Base-by-base conservation (phyloP, 2,797 vertebrate species). In the Fistularia tabacaria region DNA sequence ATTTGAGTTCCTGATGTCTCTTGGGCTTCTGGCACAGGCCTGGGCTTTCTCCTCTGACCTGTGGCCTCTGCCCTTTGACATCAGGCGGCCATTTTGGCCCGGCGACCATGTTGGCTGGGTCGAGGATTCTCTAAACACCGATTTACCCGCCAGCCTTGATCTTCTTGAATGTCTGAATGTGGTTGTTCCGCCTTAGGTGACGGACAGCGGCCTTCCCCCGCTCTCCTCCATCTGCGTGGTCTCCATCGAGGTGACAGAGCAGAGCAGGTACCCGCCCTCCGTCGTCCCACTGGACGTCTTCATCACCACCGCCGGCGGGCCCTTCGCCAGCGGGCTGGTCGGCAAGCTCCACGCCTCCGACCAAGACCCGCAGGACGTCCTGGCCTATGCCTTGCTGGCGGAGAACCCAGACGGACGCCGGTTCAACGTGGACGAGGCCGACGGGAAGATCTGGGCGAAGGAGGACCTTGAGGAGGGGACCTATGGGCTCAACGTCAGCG, bases 261-360 rank as follows among this genome's bases (percentile, higher is more conserved):
- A 91, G 83, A 99, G 97, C 83, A 92, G 80, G 3, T 94, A 93
- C 0, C 88, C 94, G 0, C 97, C 97, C 10, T 92, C 93, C 0
- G 92, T 93, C 0, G 87, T 95, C 9, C 95, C 97, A 0, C 68
- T 99, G 49, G 95, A 98, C 69, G 91, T 99, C 79, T 96, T 94
- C 85, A 94, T 99, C 85, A 95, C 93, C 36, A 90, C 88, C 0
- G 80, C 75, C 0, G 88, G 91, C 9, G 81, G 86, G 7, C 80
- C 84, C 10, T 94, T 96, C 62, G 85, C 92, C 44, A 93, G 92
- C 0, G 91, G 91, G 0, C 89, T 96, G 49, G 85, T 99, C 8
- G 95, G 97, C 15, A 92, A 92, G 66, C 92, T 99, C 46, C 96
- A 99, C 0, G 95, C 96, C 52, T 94, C 95, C 0, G 97, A 99